Conservation (phyloP, 2,797 vertebrate species). For the Enteromius radiatus region DNA sequence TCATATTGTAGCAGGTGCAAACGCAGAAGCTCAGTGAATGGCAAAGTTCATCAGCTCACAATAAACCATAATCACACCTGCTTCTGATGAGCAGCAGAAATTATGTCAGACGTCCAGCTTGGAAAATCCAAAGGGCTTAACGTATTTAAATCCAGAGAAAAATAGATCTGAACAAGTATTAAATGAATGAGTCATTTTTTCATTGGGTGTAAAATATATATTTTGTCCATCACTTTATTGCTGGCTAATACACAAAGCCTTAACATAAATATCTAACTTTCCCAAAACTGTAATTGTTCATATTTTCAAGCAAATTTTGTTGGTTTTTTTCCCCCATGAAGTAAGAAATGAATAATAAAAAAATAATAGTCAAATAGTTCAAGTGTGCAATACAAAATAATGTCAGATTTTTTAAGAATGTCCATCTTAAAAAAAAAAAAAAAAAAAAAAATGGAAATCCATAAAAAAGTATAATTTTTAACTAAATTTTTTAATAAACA, state of each 20-base stretch:
- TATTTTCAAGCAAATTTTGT: background rate
- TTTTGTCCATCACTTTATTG: too few species aligned
- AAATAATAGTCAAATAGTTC: background rate
- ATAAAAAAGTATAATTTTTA: background rate
- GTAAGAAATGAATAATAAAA: too few species aligned
- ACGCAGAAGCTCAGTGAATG: constrained; percentile 56
- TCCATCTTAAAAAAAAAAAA: too few species aligned
- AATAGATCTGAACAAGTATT: background rate
- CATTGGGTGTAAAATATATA: background rate
- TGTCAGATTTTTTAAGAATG: too few species aligned
- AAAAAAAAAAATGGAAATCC: background rate
- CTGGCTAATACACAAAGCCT: background rate
- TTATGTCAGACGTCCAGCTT: background rate
- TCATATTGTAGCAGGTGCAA: constrained; percentile 52
- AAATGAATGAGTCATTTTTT: too few species aligned
- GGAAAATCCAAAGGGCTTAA: background rate
- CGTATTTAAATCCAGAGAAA: background rate
- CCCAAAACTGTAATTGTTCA: background rate
- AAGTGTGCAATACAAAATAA: background rate
- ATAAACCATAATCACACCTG: constrained; percentile 9
- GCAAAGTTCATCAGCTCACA: constrained; percentile 8
- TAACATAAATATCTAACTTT: background rate
- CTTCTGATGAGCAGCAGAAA: background rate
- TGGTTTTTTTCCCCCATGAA: too few species aligned
- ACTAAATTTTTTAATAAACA: too few species aligned